These are phyloP conservation scores for Trichopria drosophilae DNA, from an alignment of 2,888 invertebrate genomes.

Conservation along the genomic window DNA sequence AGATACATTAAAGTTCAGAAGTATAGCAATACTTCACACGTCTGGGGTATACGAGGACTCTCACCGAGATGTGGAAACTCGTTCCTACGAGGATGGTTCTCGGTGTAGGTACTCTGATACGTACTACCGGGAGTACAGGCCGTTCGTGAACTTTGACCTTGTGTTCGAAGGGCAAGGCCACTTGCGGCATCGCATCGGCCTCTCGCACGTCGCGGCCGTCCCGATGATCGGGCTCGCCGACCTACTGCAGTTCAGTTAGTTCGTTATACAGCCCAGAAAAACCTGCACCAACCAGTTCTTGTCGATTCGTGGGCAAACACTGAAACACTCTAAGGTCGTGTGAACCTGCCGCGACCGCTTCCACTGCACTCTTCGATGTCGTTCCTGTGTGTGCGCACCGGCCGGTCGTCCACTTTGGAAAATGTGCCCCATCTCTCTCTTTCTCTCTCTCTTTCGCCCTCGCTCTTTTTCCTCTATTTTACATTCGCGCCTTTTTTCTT, in stretches of 20 bases:
- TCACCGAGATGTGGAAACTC: no score
- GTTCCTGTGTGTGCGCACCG: no score
- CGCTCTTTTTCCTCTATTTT: constrained; percentile 13
- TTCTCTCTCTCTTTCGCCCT: constrained; percentile 9
- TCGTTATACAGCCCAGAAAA: constrained; percentile 44
- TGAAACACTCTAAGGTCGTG: constrained; percentile 47
- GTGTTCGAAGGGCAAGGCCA: constrained; percentile 49
- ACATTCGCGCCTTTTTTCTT: constrained; percentile 9
- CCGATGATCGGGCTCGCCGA: constrained; percentile 29
- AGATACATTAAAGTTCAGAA: no score
- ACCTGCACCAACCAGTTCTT: constrained; percentile 49
- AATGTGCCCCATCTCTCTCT: constrained; percentile 26
- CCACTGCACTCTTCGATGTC: constrained; percentile 13
- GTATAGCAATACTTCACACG: no score
- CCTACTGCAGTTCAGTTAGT: constrained; percentile 44
- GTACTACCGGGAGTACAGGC: no score
- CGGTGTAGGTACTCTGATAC: no score
- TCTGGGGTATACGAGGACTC: no score
- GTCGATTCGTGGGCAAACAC: constrained; percentile 50
- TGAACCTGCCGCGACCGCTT: constrained; percentile 40
- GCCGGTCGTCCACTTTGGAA: constrained; percentile 29
- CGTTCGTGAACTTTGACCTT: constrained; percentile 50
- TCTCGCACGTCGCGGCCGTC: no score
- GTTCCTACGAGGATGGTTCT: no score
- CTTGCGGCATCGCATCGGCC: constrained; percentile 24